These are phyloP conservation scores for Protobothrops flavoviridis DNA, from an alignment of 2,113 vertebrate genomes.

Conservation along the genomic window DNA sequence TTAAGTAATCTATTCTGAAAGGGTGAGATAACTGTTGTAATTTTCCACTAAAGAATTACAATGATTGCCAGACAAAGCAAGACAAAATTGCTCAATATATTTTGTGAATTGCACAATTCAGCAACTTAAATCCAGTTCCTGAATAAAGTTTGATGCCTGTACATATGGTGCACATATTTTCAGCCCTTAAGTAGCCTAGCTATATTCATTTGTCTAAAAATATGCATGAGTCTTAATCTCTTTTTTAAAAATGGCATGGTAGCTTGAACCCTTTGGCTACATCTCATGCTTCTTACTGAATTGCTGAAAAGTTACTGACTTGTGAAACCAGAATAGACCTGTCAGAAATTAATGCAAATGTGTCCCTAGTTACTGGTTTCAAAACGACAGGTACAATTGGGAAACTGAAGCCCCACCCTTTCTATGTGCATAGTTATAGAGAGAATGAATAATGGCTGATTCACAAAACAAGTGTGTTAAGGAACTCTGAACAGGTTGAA, in stretches of 20 bases:
- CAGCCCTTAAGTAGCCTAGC: not conserved
- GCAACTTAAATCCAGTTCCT: not conserved
- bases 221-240: not conserved
- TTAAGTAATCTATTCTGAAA: not conserved
- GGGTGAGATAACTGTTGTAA: not conserved
- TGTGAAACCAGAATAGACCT: not conserved
- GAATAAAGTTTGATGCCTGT: not conserved
- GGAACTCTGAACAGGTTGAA: too few species aligned
- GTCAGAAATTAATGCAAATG: not conserved
- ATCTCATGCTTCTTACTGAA: not conserved
- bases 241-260: not conserved
- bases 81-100: not conserved
- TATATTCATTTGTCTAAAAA: not conserved
- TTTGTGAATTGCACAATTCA: not conserved
- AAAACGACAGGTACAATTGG: not conserved
- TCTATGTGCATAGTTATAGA: too few species aligned
- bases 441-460: too few species aligned
- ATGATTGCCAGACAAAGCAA: slow-evolving; percentile 5
- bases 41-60: not conserved
- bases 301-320: not conserved
- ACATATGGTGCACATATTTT: not conserved
- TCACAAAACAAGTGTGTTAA: too few species aligned
- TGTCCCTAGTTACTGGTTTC: not conserved
- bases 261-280: not conserved
- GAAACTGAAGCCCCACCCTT: not conserved